phyloP scores from a whole-genome alignment of 1,140 invertebrate species.

The Anadara kagoshimensis region DNA sequence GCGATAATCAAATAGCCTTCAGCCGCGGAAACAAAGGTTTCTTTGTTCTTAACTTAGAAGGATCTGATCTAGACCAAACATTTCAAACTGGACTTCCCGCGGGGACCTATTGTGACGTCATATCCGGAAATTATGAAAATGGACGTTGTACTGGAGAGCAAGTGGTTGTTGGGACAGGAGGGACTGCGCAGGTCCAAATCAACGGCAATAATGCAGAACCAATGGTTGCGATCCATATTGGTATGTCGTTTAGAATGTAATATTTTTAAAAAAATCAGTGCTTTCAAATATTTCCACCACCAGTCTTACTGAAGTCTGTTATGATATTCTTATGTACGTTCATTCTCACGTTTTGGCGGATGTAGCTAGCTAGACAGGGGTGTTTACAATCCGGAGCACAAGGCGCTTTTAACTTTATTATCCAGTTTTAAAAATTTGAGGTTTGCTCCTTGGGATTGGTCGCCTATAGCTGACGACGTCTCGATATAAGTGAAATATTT shows the following conservation, averaged over 20 bases:
- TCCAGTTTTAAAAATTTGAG: too few species aligned
- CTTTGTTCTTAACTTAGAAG: constrained; percentile 63
- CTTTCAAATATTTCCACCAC: too few species aligned
- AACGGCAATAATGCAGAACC: constrained; percentile 79
- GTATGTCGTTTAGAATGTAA: constrained; percentile 51
- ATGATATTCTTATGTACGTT: too few species aligned
- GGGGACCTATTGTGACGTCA: constrained; percentile 90
- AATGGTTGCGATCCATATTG: constrained; percentile 85
- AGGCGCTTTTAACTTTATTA: too few species aligned
- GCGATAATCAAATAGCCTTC: constrained; percentile 68
- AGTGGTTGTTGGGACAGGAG: constrained; percentile 80
- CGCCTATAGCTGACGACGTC: too few species aligned
- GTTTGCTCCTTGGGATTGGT: too few species aligned
- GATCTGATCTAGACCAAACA: constrained; percentile 62
- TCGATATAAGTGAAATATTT: too few species aligned
- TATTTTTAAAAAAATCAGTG: too few species aligned
- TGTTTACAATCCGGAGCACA: too few species aligned
- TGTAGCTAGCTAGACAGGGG: too few species aligned
- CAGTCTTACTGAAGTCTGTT: too few species aligned
- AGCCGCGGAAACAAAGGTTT: constrained; percentile 62
- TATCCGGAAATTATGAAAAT: constrained; percentile 81
- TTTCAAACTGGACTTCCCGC: constrained; percentile 84
- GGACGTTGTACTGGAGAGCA: constrained; percentile 83
- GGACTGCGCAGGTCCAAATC: constrained; percentile 80
- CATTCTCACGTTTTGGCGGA: too few species aligned